Base-by-base conservation (phyloP, 2,113 vertebrate genomes). In the Cacatua alba region DNA sequence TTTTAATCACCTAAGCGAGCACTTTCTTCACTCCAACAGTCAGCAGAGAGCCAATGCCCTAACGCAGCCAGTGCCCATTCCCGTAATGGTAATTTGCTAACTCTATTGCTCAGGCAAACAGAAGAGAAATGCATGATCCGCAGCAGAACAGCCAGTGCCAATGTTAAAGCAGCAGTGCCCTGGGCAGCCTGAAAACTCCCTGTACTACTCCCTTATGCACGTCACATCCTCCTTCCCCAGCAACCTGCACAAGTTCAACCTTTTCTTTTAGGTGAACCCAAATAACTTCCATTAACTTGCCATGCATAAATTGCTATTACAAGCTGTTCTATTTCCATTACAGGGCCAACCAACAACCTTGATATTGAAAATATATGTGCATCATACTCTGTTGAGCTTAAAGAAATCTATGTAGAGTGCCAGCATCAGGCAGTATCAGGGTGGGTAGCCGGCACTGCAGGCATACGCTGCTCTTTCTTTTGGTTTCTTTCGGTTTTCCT, bases 1-100 rank as follows among this genome's bases (percentile, higher is more conserved):
- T 53, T 94, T 97, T 94, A 95, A 94, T 94, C 92, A 94, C 92
- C 69, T 81, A 49, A 87, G 95, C 1, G 15, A 95, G 92, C 67
- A 46, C 74, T 92, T 92, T 90, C 92, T 74, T 55, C 23, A 29
- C 82, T 95, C 86, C 69, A 65, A 13, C 88, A 94, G 92, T 13
- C 94, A 92, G 93, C 82, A 79, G 49, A 96, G 92, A 94, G 79
- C 95, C 88, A 95, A 9, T 71, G 39, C 51, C 77, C 63, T 86
- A 62, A 49, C 59, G 84, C 92, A 91, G 94, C 75, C 86, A 68
- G 64, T 49, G 44, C 75, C 68, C 82, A 31, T 87, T 96, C 89
- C 84, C 2, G 4, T 69, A 85, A 93, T 18, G 86, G 29, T 16
- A 15, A 68, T 90, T 88, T 62, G 55, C 95, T 80, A 79, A 49